These are phyloP conservation scores for Spilosoma lubricipeda DNA, from an alignment of 2,888 invertebrate species.

Conservation along the genomic window DNA sequence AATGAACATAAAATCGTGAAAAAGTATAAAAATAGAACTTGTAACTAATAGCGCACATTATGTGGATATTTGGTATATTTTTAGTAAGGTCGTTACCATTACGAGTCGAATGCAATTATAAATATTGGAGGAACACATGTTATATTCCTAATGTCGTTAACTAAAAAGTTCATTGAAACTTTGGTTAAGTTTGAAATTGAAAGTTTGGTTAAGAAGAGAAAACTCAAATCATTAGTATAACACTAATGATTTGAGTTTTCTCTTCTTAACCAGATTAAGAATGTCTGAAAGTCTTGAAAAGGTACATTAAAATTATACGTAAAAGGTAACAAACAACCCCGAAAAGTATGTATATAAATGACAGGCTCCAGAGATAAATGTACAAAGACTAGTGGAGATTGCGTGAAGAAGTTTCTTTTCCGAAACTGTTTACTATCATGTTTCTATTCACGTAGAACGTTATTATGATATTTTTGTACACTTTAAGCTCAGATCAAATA, in stretches of 20 bases:
- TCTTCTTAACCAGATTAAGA: neutral
- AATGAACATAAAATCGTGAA: neutral
- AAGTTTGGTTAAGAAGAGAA: neutral
- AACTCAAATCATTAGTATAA: neutral
- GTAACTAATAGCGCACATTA: neutral
- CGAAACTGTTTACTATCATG: too few relatives aligned
- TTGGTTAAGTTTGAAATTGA: too few relatives aligned
- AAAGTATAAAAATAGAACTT: neutral
- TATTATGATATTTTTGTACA: neutral
- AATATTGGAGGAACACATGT: neutral
- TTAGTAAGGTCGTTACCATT: neutral
- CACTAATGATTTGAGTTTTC: neutral
- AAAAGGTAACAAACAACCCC: too few relatives aligned
- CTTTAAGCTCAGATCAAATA: too few relatives aligned
- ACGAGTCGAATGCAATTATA: neutral
- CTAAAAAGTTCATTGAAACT: neutral
- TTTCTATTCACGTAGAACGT: too few relatives aligned
- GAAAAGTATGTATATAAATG: too few relatives aligned
- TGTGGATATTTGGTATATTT: neutral
- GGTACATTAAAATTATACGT: neutral
- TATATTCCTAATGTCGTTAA: neutral
- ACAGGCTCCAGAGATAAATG: neutral
- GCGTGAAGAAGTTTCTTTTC: too few relatives aligned
- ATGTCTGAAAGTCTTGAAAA: neutral
- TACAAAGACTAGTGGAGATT: neutral